These are phyloP conservation scores for Strigops habroptila DNA, from an alignment of 2,113 vertebrate genomes.

Conservation along the genomic window DNA sequence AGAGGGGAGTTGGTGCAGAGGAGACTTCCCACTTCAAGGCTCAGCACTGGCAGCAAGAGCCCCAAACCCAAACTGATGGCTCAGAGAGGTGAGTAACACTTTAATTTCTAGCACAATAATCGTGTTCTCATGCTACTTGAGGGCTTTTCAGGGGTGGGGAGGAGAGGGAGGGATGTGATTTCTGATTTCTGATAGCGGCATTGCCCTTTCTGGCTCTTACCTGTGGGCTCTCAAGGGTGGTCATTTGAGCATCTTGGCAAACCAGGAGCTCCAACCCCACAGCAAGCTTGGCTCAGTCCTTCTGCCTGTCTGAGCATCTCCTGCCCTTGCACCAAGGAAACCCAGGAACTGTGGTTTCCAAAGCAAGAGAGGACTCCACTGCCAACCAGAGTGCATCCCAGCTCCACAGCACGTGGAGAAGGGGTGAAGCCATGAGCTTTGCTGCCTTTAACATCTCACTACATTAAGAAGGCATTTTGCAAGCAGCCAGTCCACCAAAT, in stretches of 20 bases:
- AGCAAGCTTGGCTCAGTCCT: neutral
- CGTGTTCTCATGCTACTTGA: neutral
- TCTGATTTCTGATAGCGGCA: neutral
- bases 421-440: neutral
- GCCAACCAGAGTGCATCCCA: neutral
- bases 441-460: neutral
- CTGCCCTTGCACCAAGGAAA: neutral
- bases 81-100: conserved; percentile 52
- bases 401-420: neutral
- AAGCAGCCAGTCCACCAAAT: neutral
- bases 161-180: neutral
- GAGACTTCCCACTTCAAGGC: neutral
- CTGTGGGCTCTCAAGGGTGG: neutral
- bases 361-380: neutral
- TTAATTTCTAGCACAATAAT: conserved; percentile 31
- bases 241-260: neutral
- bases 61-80: neutral
- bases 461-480: neutral
- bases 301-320: neutral
- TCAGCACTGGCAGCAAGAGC: conserved; percentile 9
- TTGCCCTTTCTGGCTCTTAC: neutral
- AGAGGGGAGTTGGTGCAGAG: neutral
- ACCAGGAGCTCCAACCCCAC: neutral
- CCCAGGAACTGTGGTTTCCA: neutral
- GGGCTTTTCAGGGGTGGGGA: neutral